Conservation (phyloP, 2,113 vertebrate genomes). For the Mionectes macconnelli region DNA sequence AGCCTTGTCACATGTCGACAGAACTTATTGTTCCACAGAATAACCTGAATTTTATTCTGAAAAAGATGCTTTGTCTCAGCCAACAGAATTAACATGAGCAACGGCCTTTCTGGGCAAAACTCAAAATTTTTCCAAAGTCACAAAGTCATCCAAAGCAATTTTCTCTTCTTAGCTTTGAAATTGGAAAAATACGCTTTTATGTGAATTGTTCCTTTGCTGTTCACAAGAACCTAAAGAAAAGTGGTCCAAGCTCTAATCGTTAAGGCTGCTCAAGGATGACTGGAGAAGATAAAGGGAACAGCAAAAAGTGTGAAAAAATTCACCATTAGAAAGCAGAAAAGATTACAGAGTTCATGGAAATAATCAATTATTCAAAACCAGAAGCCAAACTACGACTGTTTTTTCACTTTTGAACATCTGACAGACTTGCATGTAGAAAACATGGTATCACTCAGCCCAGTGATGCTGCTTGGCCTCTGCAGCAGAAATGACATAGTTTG, state of each 20-base stretch:
- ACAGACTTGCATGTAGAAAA: not conserved
- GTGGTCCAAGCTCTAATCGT: not conserved
- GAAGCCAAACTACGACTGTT: not conserved
- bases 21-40: not conserved
- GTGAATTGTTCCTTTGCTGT: not conserved
- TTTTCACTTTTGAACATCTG: not conserved
- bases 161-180: not conserved
- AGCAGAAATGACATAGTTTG: not conserved
- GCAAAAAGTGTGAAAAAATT: not conserved
- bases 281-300: not conserved
- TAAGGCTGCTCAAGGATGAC: not conserved
- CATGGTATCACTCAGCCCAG: not conserved
- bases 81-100: not conserved
- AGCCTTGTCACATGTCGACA: constrained; percentile 24
- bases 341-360: not conserved
- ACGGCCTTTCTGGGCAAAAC: not conserved
- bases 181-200: not conserved
- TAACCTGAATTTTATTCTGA: not conserved
- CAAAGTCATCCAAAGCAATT: not conserved
- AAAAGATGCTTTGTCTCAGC: not conserved
- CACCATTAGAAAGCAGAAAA: not conserved
- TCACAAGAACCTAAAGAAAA: not conserved
- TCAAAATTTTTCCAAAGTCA: not conserved
- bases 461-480: not conserved
- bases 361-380: not conserved